Percentiles rank a stretch among this genome's conserved stretches.
phyloP scores from a whole-genome alignment of 1,140 invertebrate genomes.

The Drosophila grimshawi region DNA sequence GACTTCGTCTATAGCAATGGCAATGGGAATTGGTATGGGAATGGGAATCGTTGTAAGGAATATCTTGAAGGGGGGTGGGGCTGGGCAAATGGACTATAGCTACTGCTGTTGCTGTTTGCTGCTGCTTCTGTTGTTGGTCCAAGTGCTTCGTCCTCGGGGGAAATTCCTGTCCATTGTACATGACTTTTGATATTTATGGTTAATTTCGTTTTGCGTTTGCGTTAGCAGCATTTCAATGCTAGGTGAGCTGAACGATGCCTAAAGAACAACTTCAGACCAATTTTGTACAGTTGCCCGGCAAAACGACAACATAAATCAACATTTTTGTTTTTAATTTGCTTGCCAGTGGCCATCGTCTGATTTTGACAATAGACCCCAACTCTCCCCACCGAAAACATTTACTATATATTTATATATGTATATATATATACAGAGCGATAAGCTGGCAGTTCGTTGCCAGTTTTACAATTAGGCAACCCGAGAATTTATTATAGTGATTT shows the following conservation, averaged over 20 bases:
- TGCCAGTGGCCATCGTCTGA: conserved; percentile 49
- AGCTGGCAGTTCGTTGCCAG: conserved; percentile 59
- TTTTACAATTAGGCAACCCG: conserved; percentile 75
- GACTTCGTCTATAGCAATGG: conserved; percentile 50
- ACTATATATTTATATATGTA: conserved; percentile 28
- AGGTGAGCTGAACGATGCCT: conserved; percentile 49
- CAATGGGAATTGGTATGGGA: conserved; percentile 25
- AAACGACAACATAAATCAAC: conserved; percentile 71
- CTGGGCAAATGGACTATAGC: not conserved
- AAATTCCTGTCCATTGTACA: conserved; percentile 83
- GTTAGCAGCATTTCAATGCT: conserved; percentile 79
- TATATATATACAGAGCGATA: conserved; percentile 33
- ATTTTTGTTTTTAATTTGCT: conserved; percentile 82
- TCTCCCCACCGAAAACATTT: not conserved
- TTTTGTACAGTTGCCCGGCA: conserved; percentile 12
- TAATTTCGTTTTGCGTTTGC: conserved; percentile 78
- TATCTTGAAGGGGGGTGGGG: not conserved
- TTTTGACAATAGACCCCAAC: conserved; percentile 62
- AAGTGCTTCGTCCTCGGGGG: conserved; percentile 67
- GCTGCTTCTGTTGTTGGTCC: conserved; percentile 28
- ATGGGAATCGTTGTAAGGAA: conserved; percentile 1
- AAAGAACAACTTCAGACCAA: conserved; percentile 24
- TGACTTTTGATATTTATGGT: conserved; percentile 83
- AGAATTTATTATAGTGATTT: conserved; percentile 78
- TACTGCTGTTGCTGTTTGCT: conserved; percentile 3